Evolutionary conservation across 92 coral and sea anemone species (phyloP).

Genomic region (Isaurus tuberculatus): DNA sequence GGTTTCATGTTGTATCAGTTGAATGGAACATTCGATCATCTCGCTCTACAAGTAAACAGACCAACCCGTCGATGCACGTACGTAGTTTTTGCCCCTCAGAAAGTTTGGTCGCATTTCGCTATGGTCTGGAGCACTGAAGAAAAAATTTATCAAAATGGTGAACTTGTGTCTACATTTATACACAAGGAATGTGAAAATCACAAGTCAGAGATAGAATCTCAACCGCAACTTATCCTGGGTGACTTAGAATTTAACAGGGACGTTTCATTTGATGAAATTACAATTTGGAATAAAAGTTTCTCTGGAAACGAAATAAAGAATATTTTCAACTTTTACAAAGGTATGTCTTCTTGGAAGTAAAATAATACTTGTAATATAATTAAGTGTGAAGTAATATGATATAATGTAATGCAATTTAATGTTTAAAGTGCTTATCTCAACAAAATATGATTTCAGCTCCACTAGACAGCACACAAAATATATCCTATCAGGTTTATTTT

Average conservation of each 20-base stretch:
- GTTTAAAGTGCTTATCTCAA: too few relatives aligned
- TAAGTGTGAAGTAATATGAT: too few relatives aligned
- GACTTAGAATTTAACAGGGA: conserved; percentile 11
- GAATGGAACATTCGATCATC: not conserved
- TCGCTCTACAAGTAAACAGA: not conserved
- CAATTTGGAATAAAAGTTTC: conserved; percentile 20
- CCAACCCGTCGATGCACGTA: not conserved
- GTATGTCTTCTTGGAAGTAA: not conserved
- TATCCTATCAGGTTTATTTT: too few relatives aligned
- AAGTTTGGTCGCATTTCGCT: conserved; percentile 13
- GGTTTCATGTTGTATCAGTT: not conserved
- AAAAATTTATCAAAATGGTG: conserved; percentile 21
- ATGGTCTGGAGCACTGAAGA: not conserved
- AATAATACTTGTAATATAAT: too few relatives aligned
- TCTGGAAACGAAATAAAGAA: not conserved
- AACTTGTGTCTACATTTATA: not conserved
- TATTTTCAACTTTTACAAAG: not conserved
- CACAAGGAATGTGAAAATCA: not conserved
- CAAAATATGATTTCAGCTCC: too few relatives aligned
- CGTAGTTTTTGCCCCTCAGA: not conserved
- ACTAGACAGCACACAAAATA: too few relatives aligned
- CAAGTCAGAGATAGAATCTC: not conserved
- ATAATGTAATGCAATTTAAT: too few relatives aligned
- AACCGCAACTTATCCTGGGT: conserved; percentile 28
- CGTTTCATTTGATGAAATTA: conserved; percentile 14